These are phyloP conservation scores for Drosophila peninsularis DNA, from an alignment of 2,888 invertebrate species.

Conservation along the genomic window DNA sequence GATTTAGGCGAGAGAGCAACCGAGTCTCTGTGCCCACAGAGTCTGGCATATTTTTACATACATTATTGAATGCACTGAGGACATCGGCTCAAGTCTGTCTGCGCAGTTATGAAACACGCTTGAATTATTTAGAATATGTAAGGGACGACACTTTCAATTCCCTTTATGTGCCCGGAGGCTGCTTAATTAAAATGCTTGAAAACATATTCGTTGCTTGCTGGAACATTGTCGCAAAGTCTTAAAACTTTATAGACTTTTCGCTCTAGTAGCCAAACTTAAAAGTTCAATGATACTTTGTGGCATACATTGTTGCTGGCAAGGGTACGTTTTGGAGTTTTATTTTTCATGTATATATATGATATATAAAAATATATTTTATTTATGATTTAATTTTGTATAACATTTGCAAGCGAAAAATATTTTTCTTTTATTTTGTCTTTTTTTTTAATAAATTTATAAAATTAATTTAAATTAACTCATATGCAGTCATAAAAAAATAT, in stretches of 20 bases:
- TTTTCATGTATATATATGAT: too few relatives aligned
- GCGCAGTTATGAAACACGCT: slow-evolving; percentile 19
- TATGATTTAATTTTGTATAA: too few relatives aligned
- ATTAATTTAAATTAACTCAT: too few relatives aligned
- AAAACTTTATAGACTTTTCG: slow-evolving; percentile 1
- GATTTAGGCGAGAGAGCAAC: slow-evolving; percentile 41
- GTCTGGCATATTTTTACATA: slow-evolving; percentile 46
- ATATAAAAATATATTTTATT: too few relatives aligned
- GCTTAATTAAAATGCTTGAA: slow-evolving; percentile 4
- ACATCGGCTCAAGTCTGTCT: slow-evolving; percentile 6
- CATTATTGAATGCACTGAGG: slow-evolving; percentile 41
- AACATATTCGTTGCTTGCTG: neutral
- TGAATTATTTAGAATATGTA: slow-evolving; percentile 17
- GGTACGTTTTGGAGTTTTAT: neutral
- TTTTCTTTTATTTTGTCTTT: neutral
- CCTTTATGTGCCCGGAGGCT: neutral
- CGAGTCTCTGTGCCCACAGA: slow-evolving; percentile 17
- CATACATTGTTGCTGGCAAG: neutral
- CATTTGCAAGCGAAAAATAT: neutral
- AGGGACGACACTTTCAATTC: slow-evolving; percentile 1
- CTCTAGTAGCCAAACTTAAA: slow-evolving; percentile 3
- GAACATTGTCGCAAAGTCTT: slow-evolving; percentile 2
- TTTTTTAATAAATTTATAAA: too few relatives aligned
- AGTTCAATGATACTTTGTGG: neutral
- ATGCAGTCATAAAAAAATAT: too few relatives aligned